These are phyloP conservation scores for Hystrix brachyura DNA, from an alignment of 2,113 vertebrate species.

Conservation along the genomic window DNA sequence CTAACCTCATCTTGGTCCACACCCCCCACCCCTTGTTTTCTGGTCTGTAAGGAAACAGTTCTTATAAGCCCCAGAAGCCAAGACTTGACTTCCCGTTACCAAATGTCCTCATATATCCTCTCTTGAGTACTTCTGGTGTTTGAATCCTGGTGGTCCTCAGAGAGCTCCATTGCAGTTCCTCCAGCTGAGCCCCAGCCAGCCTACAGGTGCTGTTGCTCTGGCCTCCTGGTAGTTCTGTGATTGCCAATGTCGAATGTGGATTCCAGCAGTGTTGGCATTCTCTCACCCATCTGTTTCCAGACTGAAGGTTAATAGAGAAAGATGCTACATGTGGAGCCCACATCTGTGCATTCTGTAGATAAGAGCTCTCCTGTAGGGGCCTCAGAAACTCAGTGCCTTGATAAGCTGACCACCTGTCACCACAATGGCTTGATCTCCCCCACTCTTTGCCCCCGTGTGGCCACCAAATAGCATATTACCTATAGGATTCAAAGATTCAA, in stretches of 20 bases:
- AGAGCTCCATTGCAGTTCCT: no score
- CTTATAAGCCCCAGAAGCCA: neutral
- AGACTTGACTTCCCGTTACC: neutral
- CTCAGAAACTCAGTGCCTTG: neutral
- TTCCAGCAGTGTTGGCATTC: neutral
- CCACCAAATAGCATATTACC: neutral
- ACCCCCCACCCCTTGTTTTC: neutral
- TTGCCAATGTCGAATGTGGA: neutral
- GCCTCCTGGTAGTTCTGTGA: neutral
- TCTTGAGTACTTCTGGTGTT: neutral
- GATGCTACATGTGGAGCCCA: neutral
- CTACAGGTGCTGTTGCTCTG: neutral
- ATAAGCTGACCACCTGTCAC: neutral
- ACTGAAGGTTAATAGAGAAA: neutral
- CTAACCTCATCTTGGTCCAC: neutral
- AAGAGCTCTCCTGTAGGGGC: neutral
- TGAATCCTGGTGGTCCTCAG: neutral
- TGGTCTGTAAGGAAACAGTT: neutral
- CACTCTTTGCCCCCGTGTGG: neutral
- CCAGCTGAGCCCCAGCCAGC: neutral
- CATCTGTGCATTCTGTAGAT: neutral
- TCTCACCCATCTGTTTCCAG: neutral
- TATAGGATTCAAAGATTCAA: neutral
- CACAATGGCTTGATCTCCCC: neutral
- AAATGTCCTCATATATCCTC: neutral